Conservation (phyloP, 2,888 invertebrate genomes). For the Standfussiana lucernea region DNA sequence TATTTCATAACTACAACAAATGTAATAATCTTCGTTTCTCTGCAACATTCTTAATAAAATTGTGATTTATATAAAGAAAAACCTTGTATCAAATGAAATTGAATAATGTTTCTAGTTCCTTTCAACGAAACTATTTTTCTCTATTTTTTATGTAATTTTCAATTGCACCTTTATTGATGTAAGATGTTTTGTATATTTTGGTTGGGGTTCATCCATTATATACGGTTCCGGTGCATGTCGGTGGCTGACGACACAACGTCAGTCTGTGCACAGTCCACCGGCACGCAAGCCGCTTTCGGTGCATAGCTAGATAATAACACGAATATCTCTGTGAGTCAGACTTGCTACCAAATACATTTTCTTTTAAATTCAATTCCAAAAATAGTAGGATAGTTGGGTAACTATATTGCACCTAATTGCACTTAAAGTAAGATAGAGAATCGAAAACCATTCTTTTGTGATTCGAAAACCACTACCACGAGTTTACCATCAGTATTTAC, state of each 20-base stretch:
- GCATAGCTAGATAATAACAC: conserved; percentile 75
- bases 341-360: conserved; percentile 78
- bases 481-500: conserved; percentile 66
- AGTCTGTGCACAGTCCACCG: conserved; percentile 15
- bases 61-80: conserved; percentile 68
- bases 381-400: conserved; percentile 78
- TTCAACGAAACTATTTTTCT: conserved; percentile 72
- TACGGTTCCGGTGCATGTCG: conserved; percentile 68
- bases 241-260: conserved; percentile 42
- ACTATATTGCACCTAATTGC: conserved; percentile 79
- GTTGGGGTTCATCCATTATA: conserved; percentile 74
- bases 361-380: conserved; percentile 73
- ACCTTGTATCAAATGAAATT: conserved; percentile 68
- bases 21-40: conserved; percentile 59
- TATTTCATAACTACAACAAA: conserved; percentile 62
- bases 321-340: conserved; percentile 62
- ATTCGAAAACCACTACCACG: conserved; percentile 67
- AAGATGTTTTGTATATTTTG: conserved; percentile 82
- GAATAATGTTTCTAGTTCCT: conserved; percentile 74
- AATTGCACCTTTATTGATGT: conserved; percentile 73
- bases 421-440: conserved; percentile 79
- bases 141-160: conserved; percentile 73
- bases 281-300: conserved; percentile 69
- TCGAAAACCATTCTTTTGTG: conserved; percentile 68
- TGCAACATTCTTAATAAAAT: conserved; percentile 68